Base-by-base conservation (phyloP, 1,140 invertebrate genomes). In the Dolichoris vasculosae region DNA sequence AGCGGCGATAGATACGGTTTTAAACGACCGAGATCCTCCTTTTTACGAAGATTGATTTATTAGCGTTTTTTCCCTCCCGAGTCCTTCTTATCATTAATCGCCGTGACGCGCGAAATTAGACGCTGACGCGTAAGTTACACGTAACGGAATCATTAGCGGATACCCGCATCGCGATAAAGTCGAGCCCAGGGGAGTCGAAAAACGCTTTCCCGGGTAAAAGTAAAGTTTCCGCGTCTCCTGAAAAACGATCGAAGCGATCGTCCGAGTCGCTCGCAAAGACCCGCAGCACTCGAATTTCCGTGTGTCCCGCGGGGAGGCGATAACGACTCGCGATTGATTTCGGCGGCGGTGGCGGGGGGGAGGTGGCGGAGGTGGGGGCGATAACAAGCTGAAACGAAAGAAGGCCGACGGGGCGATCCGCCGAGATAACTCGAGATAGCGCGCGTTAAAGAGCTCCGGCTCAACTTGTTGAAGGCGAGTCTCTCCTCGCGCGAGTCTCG, bases 401-500 rank as follows among this genome's bases (percentile, higher is more conserved):
- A n/a, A n/a, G n/a, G n/a, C n/a, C n/a, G 2, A 13, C 8, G 46
- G 81, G 64, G 46, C 64, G 82, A 83, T 76, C 77, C 51, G 64
- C 46, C 71, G 82, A 23, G 51, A 43, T 83, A 64, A 64, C 78
- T 55, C 59, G 38, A 7, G 59, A 80, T 80, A 80, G 43, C 43
- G 48, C 35, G 48, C 81, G 67, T 73, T 55, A 75, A 82, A 59
- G 81, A 73, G 69, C 59, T 35, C 20, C 30, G 26, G 43, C 67
- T 32, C 81, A 59, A 82, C 81, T 82, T 82, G 81, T 82, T 82
- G 81, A 82, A 69, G 48, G 64, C 55, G 15, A 20, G 17, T 11
- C 51, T 20, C 6, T 59, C 55, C 55, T 59, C 55, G 23, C n/a
- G 55, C 77, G 26, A 51, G 43, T 64, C 6, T 7, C 40, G 38